Conservation (phyloP, 1,140 invertebrate species). For the Drosophila sucinea region DNA sequence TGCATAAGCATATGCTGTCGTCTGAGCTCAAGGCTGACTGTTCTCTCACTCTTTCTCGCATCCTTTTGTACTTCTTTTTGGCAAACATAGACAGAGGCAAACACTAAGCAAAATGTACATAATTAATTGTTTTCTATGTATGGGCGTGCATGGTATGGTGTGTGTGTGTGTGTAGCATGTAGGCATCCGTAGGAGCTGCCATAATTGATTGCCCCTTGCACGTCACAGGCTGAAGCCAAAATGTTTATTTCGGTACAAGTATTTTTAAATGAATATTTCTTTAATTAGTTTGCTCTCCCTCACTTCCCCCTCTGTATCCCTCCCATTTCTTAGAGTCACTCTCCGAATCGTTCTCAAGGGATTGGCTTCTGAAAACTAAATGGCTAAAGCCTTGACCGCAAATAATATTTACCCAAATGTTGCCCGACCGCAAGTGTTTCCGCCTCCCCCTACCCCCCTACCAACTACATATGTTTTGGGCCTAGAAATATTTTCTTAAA, state of each 20-base stretch:
- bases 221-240: slow-evolving; percentile 55
- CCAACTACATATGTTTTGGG: slow-evolving; percentile 19
- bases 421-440: slow-evolving; percentile 69
- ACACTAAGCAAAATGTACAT: slow-evolving; percentile 56
- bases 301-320: neutral
- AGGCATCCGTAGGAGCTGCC: slow-evolving; percentile 61
- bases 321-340: neutral
- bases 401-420: slow-evolving; percentile 71
- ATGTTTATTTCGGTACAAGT: slow-evolving; percentile 45
- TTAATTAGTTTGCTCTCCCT: slow-evolving; percentile 63
- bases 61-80: slow-evolving; percentile 35
- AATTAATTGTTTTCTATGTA: slow-evolving; percentile 74
- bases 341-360: neutral
- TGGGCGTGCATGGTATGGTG: slow-evolving; percentile 13
- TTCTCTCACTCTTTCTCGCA: slow-evolving; percentile 14
- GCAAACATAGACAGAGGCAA: slow-evolving; percentile 63
- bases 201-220: slow-evolving; percentile 77
- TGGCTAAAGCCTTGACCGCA: slow-evolving; percentile 62
- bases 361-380: slow-evolving; percentile 30
- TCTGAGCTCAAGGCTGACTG: slow-evolving; percentile 65
- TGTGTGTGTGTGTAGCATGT: slow-evolving; percentile 39
- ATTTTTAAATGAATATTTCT: slow-evolving; percentile 75
- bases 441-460: slow-evolving; percentile 35
- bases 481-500: slow-evolving; percentile 71
- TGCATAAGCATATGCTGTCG: slow-evolving; percentile 80